Evolutionary conservation across 2,113 vertebrate genomes (phyloP).

Genomic region (Pantherophis guttatus): DNA sequence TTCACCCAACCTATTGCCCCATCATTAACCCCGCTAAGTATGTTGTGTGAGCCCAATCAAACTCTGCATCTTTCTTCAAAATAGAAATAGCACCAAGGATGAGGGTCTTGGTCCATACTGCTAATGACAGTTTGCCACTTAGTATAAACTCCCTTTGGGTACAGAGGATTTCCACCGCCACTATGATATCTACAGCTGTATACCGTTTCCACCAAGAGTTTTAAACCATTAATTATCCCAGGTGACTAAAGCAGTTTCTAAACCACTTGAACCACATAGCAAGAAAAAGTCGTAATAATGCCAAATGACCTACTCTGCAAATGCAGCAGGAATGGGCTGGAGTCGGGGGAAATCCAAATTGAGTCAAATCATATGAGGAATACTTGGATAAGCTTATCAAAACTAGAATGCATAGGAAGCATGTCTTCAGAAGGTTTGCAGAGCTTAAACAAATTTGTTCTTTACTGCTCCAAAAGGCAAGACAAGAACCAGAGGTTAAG

Average conservation of each 20-base stretch:
- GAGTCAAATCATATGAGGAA: not conserved
- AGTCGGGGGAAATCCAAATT: not conserved
- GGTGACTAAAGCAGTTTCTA: not conserved
- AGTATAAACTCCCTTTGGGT: not conserved
- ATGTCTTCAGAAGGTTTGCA: not conserved
- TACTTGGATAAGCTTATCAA: not conserved
- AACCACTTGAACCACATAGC: not conserved
- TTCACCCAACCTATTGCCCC: not conserved
- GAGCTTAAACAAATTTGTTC: not conserved
- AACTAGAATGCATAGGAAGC: not conserved
- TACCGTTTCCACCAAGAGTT: not conserved
- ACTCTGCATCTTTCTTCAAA: not conserved
- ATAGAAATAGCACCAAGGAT: not conserved
- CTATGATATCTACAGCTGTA: not conserved
- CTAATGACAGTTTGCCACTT: not conserved
- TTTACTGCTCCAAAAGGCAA: not conserved
- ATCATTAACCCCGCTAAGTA: not conserved
- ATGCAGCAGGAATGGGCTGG: not conserved
- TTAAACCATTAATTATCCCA: fast-evolving
- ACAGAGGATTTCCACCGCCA: not conserved
- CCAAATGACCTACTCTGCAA: not conserved
- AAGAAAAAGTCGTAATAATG: not conserved
- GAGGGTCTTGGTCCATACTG: not conserved
- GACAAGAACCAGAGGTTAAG: not conserved
- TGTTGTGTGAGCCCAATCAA: not conserved